Evolutionary conservation across 2,888 invertebrate species (phyloP).

Genomic region (Dryococelus australis): DNA sequence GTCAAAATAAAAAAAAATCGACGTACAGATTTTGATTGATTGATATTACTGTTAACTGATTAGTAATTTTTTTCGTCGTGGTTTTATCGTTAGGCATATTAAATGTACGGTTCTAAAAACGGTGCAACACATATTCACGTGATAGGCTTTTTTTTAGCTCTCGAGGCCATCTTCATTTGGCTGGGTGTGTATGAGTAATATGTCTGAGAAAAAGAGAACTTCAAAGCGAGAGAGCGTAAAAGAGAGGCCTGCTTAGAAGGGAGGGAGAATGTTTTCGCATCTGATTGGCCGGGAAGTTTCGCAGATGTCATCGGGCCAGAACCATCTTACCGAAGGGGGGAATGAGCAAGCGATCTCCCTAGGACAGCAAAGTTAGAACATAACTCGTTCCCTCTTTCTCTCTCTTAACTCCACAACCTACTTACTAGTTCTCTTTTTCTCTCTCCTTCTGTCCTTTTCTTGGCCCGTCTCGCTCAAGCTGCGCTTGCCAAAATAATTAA

Average conservation of each 20-base stretch:
- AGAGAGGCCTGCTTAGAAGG: neutral
- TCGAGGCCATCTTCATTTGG: neutral
- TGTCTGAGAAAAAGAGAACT: neutral
- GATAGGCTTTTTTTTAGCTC: neutral
- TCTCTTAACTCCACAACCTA: neutral
- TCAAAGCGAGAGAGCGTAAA: neutral
- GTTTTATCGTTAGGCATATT: too few species aligned
- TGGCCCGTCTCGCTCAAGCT: constrained; percentile 54
- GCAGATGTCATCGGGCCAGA: constrained; percentile 1
- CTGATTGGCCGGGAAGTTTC: constrained; percentile 9
- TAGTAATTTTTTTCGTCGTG: too few species aligned
- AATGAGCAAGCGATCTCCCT: neutral
- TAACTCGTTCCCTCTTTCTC: neutral
- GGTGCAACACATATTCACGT: neutral
- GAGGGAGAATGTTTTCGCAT: constrained; percentile 1
- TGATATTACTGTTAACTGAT: too few species aligned
- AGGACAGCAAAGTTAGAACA: constrained; percentile 11
- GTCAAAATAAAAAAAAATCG: too few species aligned
- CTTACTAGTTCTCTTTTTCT: constrained; percentile 10
- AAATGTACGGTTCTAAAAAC: too few species aligned
- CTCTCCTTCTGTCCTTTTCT: constrained; percentile 45
- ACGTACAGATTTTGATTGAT: too few species aligned
- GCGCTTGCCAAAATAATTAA: constrained; percentile 79
- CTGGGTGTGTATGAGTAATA: neutral
- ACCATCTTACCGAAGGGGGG: constrained; percentile 5